phyloP scores from a whole-genome alignment of 2,113 vertebrate genomes.

The Channa argus region DNA sequence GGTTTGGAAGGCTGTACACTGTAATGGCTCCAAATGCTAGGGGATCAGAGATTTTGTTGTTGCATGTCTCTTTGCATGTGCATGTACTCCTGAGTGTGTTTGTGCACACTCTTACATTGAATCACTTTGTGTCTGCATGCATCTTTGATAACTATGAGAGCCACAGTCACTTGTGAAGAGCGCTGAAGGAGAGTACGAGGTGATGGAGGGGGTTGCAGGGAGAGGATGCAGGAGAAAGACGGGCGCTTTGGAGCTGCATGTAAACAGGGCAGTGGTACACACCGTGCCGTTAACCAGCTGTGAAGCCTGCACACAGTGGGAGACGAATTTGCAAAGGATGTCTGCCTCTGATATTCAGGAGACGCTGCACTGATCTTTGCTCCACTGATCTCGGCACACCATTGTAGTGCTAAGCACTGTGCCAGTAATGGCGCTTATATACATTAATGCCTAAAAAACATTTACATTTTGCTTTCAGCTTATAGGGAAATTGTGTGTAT shows the following conservation, averaged over 20 bases:
- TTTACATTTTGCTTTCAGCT: conserved; percentile 73
- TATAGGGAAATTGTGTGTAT: conserved; percentile 37
- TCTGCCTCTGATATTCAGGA: conserved; percentile 83
- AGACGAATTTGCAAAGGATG: conserved; percentile 84
- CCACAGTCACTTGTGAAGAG: conserved; percentile 48
- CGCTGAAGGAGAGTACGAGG: conserved; percentile 31
- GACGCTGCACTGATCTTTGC: conserved; percentile 80
- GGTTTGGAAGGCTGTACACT: conserved; percentile 68
- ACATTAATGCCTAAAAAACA: conserved; percentile 75
- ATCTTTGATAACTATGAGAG: conserved; percentile 58
- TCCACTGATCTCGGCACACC: conserved; percentile 75
- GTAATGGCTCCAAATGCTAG: conserved; percentile 77
- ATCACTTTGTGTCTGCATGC: conserved; percentile 38
- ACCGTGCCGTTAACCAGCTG: conserved; percentile 84
- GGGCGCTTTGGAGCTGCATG: conserved; percentile 73
- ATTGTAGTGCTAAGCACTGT: conserved; percentile 83
- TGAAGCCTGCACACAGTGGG: conserved; percentile 83
- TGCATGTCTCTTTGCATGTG: conserved; percentile 41
- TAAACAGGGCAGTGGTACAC: conserved; percentile 82
- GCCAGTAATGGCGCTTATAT: conserved; percentile 76
- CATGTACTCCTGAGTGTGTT: conserved; percentile 1
- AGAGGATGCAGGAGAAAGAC: conserved; percentile 50
- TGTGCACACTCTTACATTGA: conserved; percentile 27
- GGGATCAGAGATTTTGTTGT: conserved; percentile 75
- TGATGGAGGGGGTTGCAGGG: conserved; percentile 47